Evolutionary conservation across 2,113 vertebrate species (phyloP).

Genomic region (Lagopus muta): DNA sequence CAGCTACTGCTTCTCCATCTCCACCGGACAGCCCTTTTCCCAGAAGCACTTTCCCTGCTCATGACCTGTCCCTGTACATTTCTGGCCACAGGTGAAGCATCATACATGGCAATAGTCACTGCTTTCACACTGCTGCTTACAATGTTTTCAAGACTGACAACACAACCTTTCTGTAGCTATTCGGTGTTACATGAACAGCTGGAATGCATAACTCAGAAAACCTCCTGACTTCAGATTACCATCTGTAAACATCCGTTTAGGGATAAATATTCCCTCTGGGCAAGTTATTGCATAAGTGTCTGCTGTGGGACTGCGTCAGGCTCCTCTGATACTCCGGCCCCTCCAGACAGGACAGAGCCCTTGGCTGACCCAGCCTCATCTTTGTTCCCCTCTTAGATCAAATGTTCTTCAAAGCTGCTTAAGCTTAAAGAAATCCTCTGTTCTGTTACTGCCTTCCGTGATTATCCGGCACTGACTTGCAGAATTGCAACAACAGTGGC

Average conservation of each 20-base stretch:
- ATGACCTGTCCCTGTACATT: neutral
- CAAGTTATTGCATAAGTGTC: conserved; percentile 1
- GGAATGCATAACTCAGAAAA: conserved; percentile 29
- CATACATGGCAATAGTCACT: neutral
- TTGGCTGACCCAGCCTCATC: neutral
- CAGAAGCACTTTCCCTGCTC: neutral
- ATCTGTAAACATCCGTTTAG: neutral
- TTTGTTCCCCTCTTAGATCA: neutral
- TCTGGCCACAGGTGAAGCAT: neutral
- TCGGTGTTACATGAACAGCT: conserved; percentile 35
- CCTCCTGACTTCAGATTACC: conserved; percentile 28
- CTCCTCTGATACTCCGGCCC: neutral
- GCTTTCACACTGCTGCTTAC: neutral
- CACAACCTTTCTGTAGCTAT: neutral
- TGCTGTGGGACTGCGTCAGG: neutral
- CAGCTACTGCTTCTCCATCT: neutral
- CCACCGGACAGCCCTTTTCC: neutral
- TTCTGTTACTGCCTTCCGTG: neutral
- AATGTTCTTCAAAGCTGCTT: conserved; percentile 16
- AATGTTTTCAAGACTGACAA: neutral
- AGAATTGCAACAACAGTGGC: neutral
- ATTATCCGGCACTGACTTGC: neutral
- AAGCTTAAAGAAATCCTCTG: conserved; percentile 20
- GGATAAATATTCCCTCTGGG: neutral
- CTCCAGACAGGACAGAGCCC: neutral